phyloP scores from a whole-genome alignment of 2,113 vertebrate genomes.

The Casuarius casuarius region DNA sequence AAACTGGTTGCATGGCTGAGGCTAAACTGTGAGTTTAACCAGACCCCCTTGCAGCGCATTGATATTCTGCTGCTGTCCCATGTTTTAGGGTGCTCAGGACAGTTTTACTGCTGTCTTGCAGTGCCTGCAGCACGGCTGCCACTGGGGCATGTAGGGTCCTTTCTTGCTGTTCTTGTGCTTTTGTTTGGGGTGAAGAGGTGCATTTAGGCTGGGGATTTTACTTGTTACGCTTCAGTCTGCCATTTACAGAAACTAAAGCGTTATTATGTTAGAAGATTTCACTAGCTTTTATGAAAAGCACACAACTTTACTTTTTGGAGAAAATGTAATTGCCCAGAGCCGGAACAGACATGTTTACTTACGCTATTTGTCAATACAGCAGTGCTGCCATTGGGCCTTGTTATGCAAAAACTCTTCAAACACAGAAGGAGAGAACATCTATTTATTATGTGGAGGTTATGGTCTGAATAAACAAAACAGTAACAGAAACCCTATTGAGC shows the following conservation, averaged over 20 bases:
- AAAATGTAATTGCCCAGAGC: accelerated
- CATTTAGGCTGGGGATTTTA: neutral
- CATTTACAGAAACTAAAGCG: neutral
- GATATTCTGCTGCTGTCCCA: neutral
- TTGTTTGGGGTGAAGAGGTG: neutral
- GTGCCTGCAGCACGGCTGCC: accelerated
- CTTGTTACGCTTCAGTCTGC: neutral
- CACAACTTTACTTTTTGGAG: neutral
- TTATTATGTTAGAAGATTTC: neutral
- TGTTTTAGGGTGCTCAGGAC: neutral
- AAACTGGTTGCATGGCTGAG: neutral
- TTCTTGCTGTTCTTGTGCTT: neutral
- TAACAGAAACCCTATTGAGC: neutral
- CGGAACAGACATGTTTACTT: accelerated
- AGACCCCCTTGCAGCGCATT: neutral
- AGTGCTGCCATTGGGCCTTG: neutral
- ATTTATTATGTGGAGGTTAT: neutral
- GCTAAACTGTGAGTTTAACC: neutral
- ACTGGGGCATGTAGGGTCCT: neutral
- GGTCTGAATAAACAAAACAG: neutral
- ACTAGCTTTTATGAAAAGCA: neutral
- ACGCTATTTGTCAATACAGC: neutral
- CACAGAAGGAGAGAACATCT: neutral
- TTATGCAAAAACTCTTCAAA: neutral
- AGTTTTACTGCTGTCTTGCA: accelerated